Evolutionary conservation across 2,113 vertebrate genomes (phyloP).

Genomic region (Petroica traversi): DNA sequence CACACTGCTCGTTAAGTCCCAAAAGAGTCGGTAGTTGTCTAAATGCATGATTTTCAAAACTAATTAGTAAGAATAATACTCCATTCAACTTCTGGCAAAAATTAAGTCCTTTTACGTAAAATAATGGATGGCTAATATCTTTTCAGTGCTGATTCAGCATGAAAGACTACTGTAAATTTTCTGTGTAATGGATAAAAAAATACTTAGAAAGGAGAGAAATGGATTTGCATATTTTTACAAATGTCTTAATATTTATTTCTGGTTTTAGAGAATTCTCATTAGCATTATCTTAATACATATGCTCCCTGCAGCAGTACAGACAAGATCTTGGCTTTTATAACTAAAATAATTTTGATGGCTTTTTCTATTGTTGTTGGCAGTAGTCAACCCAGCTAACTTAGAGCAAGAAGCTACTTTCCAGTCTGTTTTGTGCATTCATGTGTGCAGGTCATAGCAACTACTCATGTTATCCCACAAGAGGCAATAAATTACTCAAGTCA

Average conservation of each 20-base stretch:
- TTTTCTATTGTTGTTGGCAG: not conserved
- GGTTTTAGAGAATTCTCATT: not conserved
- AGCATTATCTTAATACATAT: not conserved
- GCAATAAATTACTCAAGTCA: not conserved
- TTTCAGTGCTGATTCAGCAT: not conserved
- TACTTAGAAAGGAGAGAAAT: not conserved
- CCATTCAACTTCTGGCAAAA: not conserved
- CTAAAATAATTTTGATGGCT: not conserved
- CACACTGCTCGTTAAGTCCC: not conserved
- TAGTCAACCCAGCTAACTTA: not conserved
- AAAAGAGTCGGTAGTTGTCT: not conserved
- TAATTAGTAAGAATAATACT: not conserved
- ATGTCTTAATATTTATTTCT: not conserved
- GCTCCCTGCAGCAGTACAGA: not conserved
- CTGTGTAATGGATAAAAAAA: not conserved
- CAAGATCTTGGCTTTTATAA: not conserved
- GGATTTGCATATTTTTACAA: not conserved
- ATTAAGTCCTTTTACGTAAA: not conserved
- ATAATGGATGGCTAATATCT: not conserved
- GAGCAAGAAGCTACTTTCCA: not conserved
- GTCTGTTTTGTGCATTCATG: not conserved
- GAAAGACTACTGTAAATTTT: not conserved
- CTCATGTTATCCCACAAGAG: not conserved
- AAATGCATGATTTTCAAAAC: not conserved
- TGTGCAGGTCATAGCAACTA: not conserved